Base-by-base conservation (phyloP, 1,140 invertebrate species). In the Temnothorax longispinosus region DNA sequence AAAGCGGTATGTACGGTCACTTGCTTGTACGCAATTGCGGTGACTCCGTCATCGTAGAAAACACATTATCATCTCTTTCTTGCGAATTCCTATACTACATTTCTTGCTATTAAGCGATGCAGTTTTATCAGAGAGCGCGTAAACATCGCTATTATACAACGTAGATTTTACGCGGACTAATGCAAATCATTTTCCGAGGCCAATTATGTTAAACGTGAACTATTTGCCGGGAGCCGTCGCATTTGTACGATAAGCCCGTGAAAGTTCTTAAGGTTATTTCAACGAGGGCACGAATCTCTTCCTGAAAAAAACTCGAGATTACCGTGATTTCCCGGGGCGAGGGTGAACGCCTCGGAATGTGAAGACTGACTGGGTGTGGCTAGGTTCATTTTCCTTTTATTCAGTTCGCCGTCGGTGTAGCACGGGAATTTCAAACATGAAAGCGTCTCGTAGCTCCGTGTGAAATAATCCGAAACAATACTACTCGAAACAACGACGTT, bases 301-400 rank as follows among this genome's bases (percentile, higher is more conserved):
- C 13, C 72, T 75, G 27, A 71, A 88, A 86, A 76, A 58, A 69
- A 58, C 75, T 82, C 58, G 78, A 87, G 90, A 91, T 91, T 91
- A 91, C 86, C 72, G 74, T 87, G 90, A 91, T 91, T 91, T 80
- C 86, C 76, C 64, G 86, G 75, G 72, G 87, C 81, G 76, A 90
- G 58, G 89, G 81, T 88, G 80, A 90, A 90, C 56, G 58, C 78
- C 89, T 87, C 58, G 89, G 86, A 88, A 88, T 72, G 75, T 35
- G 69, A 87, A 81, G 80, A 76, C 74, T 80, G 78, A 35, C 80
- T 90, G 84, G 88, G 88, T 90, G 89, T 90, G 86, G 88, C 84
- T 62, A 67, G 62, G 80, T 90, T 90, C 88, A 90, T 90, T 90
- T 90, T 90, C 89, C 81, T 90, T 90, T 90, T 90, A 90, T 90